These are phyloP conservation scores for Oligia latruncula DNA, from an alignment of 2,888 invertebrate species.

Conservation along the genomic window DNA sequence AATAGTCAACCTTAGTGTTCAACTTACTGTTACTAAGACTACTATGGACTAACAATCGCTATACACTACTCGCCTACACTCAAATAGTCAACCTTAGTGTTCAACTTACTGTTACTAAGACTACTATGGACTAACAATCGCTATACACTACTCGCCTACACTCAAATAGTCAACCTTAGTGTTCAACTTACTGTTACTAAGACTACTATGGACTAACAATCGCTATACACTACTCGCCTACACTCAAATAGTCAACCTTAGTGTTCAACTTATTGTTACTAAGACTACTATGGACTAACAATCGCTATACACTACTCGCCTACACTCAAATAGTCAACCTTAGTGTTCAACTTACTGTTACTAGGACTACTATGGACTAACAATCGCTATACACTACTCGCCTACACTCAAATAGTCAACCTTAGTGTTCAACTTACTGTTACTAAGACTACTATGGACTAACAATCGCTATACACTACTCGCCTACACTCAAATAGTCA, in stretches of 20 bases:
- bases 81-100: not conserved
- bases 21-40: not conserved
- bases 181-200: not conserved
- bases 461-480: not conserved
- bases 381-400: not conserved
- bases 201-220: slow-evolving; percentile 3
- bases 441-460: not conserved
- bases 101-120: slow-evolving; percentile 2
- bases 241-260: not conserved
- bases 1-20: not conserved
- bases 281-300: slow-evolving; percentile 1
- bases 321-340: not conserved
- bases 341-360: not conserved
- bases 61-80: too few relatives aligned
- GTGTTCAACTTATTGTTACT: slow-evolving; percentile 4
- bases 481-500: not conserved
- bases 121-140: slow-evolving; percentile 4
- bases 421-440: slow-evolving; percentile 4
- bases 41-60: slow-evolving; percentile 3
- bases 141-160: too few relatives aligned
- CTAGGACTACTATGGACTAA: not conserved
- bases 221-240: too few relatives aligned
- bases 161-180: not conserved
- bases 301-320: not conserved
- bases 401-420: not conserved